phyloP scores from a whole-genome alignment of 2,888 invertebrate genomes.

The Pristionchus mayeri region DNA sequence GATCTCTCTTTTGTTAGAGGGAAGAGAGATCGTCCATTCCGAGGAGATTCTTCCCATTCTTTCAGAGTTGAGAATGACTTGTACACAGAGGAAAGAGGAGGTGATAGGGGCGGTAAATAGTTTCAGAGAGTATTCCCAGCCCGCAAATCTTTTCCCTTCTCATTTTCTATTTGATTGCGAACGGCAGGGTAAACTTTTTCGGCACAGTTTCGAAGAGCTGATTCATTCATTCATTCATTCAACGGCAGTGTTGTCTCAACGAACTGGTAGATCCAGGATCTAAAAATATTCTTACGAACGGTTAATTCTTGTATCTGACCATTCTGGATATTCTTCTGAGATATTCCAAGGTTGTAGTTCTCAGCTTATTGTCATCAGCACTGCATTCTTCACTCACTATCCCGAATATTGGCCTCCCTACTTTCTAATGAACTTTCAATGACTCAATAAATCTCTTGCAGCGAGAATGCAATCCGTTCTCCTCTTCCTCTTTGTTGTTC shows the following conservation, averaged over 20 bases:
- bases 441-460: neutral
- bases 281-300: too few relatives aligned
- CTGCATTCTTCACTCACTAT: too few relatives aligned
- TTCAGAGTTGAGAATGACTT: conserved; percentile 26
- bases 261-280: too few relatives aligned
- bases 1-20: neutral
- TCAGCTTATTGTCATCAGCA: too few relatives aligned
- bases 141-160: neutral
- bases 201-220: conserved; percentile 12
- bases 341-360: too few relatives aligned
- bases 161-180: conserved; percentile 28
- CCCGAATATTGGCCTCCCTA: too few relatives aligned
- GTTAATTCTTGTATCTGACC: too few relatives aligned
- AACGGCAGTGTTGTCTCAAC: too few relatives aligned
- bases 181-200: neutral
- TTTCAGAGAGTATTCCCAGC: conserved; percentile 8
- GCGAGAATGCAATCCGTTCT: neutral
- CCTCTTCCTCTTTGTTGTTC: neutral
- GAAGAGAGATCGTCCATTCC: neutral
- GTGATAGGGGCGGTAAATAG: conserved; percentile 20
- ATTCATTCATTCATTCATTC: too few relatives aligned
- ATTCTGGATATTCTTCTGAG: too few relatives aligned
- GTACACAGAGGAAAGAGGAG: conserved; percentile 16
- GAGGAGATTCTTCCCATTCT: neutral
- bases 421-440: neutral